Percentiles rank a stretch among this genome's conserved stretches.
Conservation (phyloP, 1,140 invertebrate species). For the Atta texana region DNA sequence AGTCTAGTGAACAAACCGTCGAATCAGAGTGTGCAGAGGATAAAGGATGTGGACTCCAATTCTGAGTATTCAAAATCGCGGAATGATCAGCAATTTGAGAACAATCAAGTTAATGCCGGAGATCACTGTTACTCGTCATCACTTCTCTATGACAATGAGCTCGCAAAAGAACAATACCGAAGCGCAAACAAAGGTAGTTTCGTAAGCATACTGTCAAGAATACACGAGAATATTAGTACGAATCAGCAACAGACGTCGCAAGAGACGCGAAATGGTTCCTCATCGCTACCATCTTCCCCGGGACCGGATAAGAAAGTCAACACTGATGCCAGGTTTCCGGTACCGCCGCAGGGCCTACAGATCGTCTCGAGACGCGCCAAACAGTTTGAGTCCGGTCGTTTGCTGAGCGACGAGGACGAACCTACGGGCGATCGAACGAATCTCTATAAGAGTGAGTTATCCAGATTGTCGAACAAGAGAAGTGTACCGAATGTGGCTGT, state of each 20-base stretch:
- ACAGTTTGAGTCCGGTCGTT: constrained; percentile 90
- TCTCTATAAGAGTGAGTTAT: constrained; percentile 91
- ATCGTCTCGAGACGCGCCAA: constrained; percentile 90
- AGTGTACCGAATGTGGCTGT: constrained; percentile 92
- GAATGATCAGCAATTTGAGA: constrained; percentile 62
- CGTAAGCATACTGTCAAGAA: constrained; percentile 88
- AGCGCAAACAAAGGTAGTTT: constrained; percentile 84
- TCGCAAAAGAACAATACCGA: constrained; percentile 46
- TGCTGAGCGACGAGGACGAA: constrained; percentile 87
- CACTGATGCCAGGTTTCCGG: constrained; percentile 85
- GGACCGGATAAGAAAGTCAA: constrained; percentile 79
- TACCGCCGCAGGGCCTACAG: constrained; percentile 87
- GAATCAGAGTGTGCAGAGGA: constrained; percentile 83
- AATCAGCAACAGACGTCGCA: constrained; percentile 80
- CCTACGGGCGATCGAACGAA: constrained; percentile 88
- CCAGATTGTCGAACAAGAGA: constrained; percentile 89
- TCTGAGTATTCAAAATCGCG: constrained; percentile 65
- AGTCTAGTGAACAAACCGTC: constrained; percentile 76
- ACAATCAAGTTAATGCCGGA: constrained; percentile 5
- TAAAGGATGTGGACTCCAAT: constrained; percentile 84
- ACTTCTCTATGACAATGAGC: constrained; percentile 42
- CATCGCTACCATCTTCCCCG: constrained; percentile 82
- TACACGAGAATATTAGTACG: constrained; percentile 88
- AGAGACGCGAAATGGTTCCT: constrained; percentile 80
- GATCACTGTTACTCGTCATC: constrained; percentile 27